phyloP scores from a whole-genome alignment of 1,140 invertebrate genomes.

The Magallana gigas region DNA sequence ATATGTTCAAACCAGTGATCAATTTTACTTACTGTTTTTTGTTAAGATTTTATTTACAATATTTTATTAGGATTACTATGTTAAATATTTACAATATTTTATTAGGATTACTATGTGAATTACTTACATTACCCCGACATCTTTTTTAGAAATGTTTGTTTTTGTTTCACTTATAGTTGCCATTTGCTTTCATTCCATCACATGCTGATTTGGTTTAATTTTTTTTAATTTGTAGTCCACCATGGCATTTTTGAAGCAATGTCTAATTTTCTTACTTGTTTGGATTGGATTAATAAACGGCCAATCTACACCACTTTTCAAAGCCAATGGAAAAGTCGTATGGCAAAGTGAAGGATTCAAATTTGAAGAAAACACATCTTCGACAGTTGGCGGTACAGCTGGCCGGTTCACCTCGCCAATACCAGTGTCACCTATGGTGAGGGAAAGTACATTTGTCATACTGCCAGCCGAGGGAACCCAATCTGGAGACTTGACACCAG shows the following conservation, averaged over 20 bases:
- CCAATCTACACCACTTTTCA: background rate
- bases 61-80: background rate
- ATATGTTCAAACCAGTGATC: too few species aligned
- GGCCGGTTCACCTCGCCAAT: background rate
- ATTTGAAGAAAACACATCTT: background rate
- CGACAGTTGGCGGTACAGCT: background rate
- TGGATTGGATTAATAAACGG: background rate
- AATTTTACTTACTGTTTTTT: too few species aligned
- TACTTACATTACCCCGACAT: background rate
- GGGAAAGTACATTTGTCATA: background rate
- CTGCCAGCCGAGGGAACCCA: background rate
- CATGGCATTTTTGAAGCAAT: background rate
- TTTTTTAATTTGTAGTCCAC: background rate
- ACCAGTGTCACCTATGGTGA: background rate
- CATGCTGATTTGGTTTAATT: too few species aligned
- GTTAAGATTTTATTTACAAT: background rate
- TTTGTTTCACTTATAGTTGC: background rate
- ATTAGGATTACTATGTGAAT: too few species aligned
- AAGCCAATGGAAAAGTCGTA: background rate
- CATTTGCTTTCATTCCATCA: too few species aligned
- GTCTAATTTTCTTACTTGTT: background rate
- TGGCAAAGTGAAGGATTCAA: constrained; percentile 22
- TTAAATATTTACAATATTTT: background rate
- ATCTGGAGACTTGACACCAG: background rate
- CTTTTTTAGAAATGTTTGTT: background rate